Evolutionary conservation across 2,888 invertebrate genomes (phyloP), one percentile per base, ranked within the genome.

Genomic region (Scaptomyza cyrtandrae): DNA sequence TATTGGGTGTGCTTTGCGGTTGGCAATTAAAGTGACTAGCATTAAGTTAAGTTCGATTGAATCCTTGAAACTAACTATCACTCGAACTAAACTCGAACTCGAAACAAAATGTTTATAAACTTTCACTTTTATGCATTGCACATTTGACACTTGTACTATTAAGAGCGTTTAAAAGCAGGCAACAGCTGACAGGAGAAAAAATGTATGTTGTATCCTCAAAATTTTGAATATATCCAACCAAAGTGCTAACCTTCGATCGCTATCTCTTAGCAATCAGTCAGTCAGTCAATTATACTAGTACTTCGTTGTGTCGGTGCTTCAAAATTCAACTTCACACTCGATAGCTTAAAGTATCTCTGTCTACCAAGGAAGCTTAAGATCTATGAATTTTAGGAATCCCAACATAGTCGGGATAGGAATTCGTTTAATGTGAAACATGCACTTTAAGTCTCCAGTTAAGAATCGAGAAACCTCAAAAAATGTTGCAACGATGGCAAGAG

Each of bases 21-120:
- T 71, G 41, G 33, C 63, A 63, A 44, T 63, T 73, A 43, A 53
- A 59, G 57, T 29, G 45, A 43, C 55, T 43, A 44, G 37, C 56
- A 52, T 39, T 53, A 33, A 24, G 24, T 41, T 41, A 10, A 16
- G 3, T 41, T 41, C 10, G 1, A 41, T 10, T n/a, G 14, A 39
- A 39, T 3, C 9, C 14, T 39, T 39, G 3, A 9, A 39, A 39
- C 14, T 3, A 39, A 39, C 9, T 0, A n/a, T 14, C 39, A 1
- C 14, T 39, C 14, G 14, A 39, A 39, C 14, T 9, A 2, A 19
- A 19, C 19, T 19, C 19, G 19, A n/a, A n/a, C 37, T 37, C n/a
- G 37, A 37, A n/a, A 24, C 3, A 1, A n/a, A n/a, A 14, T 39
- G 33, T 33, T 33, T 33, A 1, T 29, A 29, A 29, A 9, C 29